Conservation (phyloP, 2,888 invertebrate genomes). For the Lasioglossum figueresi region DNA sequence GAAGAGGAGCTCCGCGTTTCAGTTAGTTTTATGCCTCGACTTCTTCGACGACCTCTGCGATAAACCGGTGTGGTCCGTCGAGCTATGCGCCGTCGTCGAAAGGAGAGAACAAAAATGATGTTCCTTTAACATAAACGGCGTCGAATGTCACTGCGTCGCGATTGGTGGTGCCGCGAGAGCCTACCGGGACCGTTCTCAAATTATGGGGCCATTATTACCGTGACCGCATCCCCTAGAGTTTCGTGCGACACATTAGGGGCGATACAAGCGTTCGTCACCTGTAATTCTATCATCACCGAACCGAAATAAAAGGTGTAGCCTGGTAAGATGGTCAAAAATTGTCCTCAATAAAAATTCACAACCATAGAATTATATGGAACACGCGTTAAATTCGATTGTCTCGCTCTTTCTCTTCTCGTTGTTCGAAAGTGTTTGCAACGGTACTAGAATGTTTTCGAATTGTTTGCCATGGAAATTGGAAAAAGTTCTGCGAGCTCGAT, state of each 20-base stretch:
- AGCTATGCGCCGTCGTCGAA: constrained; percentile 1
- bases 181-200: background rate
- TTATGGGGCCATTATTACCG: constrained; percentile 19
- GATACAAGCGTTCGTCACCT: constrained; percentile 36
- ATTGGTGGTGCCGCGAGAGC: background rate
- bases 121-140: background rate
- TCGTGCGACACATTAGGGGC: constrained; percentile 33
- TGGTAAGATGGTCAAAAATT: background rate
- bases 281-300: constrained; percentile 36
- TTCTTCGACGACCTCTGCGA: constrained; percentile 40
- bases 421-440: background rate
- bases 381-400: too few relatives aligned
- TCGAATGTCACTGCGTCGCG: background rate
- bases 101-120: constrained; percentile 29
- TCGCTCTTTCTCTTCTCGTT: too few relatives aligned
- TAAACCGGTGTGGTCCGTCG: background rate
- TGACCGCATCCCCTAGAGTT: constrained; percentile 19
- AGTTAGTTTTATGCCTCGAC: constrained; percentile 23
- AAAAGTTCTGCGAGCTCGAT: background rate
- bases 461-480: background rate
- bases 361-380: too few relatives aligned
- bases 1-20: constrained; percentile 21
- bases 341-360: too few relatives aligned
- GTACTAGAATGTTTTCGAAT: background rate
- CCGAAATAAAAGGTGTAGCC: constrained; percentile 22